phyloP scores from a whole-genome alignment of 2,113 vertebrate species.

The Actenoides hombroni region DNA sequence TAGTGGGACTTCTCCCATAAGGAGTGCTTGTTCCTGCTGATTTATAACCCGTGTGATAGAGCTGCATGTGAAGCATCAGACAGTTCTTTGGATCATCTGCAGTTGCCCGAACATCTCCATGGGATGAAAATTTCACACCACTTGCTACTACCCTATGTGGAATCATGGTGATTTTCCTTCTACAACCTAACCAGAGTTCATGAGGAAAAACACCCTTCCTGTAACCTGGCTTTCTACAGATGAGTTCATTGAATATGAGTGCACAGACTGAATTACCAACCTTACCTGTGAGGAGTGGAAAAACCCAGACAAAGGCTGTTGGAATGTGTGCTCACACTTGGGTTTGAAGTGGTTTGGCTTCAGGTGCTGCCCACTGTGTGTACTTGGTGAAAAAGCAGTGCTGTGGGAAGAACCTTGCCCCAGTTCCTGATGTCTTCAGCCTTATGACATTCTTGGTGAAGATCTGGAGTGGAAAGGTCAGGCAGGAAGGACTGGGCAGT shows the following conservation, averaged over 20 bases:
- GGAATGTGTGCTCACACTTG: neutral
- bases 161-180: neutral
- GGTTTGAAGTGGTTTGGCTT: neutral
- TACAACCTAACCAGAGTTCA: neutral
- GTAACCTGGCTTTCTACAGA: neutral
- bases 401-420: too few relatives aligned
- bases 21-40: neutral
- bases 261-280: neutral
- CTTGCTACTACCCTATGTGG: neutral
- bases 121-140: neutral
- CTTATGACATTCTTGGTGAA: neutral
- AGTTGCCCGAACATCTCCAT: neutral
- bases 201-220: neutral
- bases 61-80: neutral
- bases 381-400: neutral
- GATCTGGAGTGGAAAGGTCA: neutral
- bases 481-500: neutral
- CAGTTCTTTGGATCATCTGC: neutral
- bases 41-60: neutral
- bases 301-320: too few relatives aligned
- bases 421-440: neutral
- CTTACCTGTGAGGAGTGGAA: neutral
- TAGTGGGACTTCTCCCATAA: neutral
- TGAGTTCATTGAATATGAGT: neutral
- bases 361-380: neutral